Evolutionary conservation across 2,888 invertebrate species (phyloP).

Genomic region (Prosapia bicincta): DNA sequence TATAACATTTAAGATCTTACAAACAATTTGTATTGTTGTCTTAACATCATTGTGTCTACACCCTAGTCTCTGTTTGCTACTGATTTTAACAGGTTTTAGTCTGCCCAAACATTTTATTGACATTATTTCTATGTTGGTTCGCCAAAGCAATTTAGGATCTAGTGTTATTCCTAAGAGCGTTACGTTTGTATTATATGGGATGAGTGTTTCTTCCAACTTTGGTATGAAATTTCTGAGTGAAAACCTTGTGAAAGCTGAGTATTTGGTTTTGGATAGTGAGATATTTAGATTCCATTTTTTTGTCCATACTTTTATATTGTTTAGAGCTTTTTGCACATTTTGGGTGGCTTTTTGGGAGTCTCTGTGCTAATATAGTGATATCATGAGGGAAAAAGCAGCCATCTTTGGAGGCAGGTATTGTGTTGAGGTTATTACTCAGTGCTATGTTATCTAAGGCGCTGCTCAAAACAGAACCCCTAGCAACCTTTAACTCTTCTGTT

Average conservation of each 20-base stretch:
- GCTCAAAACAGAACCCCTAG: not conserved
- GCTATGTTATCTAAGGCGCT: not conserved
- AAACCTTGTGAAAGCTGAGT: not conserved
- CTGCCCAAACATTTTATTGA: not conserved
- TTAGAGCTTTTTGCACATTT: not conserved
- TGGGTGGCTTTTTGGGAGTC: not conserved
- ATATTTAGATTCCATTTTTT: conserved; percentile 5
- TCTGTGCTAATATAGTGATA: not conserved
- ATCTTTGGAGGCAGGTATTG: too few species aligned
- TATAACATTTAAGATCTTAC: not conserved
- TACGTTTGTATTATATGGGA: too few species aligned
- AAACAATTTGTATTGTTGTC: not conserved
- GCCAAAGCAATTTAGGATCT: not conserved
- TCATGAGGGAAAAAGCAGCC: too few species aligned
- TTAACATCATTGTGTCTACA: not conserved
- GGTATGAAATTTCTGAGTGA: not conserved
- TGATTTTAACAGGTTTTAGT: not conserved
- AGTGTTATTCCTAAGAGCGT: not conserved
- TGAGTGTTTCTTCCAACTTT: not conserved
- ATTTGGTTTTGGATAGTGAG: not conserved
- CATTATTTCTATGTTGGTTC: not conserved
- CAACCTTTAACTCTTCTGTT: not conserved
- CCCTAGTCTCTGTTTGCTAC: not conserved
- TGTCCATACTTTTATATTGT: conserved; percentile 16
- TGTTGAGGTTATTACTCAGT: too few species aligned